phyloP scores from a whole-genome alignment of 2,113 vertebrate genomes.

The Colaptes auratus region DNA sequence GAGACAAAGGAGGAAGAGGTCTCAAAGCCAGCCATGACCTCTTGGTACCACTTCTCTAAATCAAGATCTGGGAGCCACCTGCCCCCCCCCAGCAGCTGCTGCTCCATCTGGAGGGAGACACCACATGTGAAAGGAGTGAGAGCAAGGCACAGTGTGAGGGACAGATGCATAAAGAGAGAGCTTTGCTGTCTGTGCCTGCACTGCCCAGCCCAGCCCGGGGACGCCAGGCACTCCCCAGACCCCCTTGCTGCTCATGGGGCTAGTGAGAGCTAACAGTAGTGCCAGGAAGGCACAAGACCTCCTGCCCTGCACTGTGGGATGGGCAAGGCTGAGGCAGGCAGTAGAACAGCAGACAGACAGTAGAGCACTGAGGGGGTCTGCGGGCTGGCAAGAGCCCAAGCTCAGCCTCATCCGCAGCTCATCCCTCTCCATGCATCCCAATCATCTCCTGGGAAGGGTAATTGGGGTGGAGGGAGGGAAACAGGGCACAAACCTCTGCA shows the following conservation, averaged over 20 bases:
- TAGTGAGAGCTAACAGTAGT: rapidly evolving
- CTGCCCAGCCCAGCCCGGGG: not conserved
- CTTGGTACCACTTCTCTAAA: conserved; percentile 80
- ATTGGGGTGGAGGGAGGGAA: not conserved
- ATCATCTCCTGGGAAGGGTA: rapidly evolving
- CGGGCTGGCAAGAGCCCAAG: rapidly evolving
- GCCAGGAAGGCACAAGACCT: not conserved
- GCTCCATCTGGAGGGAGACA: conserved; percentile 77
- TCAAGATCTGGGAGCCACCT: conserved; percentile 69
- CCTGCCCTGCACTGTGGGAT: rapidly evolving
- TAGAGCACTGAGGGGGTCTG: not conserved
- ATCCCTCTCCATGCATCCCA: not conserved
- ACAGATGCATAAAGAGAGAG: not conserved
- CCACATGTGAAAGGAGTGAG: conserved; percentile 1
- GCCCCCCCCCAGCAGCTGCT: not conserved
- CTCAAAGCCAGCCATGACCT: conserved; percentile 87
- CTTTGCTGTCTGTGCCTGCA: not conserved
- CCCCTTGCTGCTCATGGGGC: not conserved
- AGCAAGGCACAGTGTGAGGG: not conserved
- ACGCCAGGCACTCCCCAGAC: not conserved
- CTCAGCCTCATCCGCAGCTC: not conserved
- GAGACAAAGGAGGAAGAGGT: conserved; percentile 70
- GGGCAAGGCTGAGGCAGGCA: not conserved
- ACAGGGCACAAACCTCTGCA: conserved; percentile 81
- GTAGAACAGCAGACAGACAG: not conserved